Evolutionary conservation across 2,797 vertebrate genomes (phyloP).

Genomic region (Poecilia velifera): DNA sequence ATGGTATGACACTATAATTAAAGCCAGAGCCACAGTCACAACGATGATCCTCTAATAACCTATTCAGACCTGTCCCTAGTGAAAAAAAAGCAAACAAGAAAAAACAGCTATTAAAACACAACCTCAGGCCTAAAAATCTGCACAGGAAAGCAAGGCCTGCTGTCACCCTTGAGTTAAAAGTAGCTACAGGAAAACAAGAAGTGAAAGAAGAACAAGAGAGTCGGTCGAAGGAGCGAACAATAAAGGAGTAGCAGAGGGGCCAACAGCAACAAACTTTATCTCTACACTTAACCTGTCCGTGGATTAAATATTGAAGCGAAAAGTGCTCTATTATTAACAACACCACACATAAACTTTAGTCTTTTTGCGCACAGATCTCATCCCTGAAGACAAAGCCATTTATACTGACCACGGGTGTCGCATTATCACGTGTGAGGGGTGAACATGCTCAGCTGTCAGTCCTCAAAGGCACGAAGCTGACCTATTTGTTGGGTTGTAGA

Average conservation of each 20-base stretch:
- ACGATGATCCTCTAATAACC: constrained; percentile 74
- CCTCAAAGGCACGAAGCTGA: constrained; percentile 19
- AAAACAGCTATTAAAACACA: constrained; percentile 54
- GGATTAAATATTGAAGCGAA: constrained; percentile 56
- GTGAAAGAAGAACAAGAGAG: constrained; percentile 65
- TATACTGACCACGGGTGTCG: constrained; percentile 46
- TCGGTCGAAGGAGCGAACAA: constrained; percentile 20
- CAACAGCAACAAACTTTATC: constrained; percentile 50
- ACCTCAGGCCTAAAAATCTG: constrained; percentile 52
- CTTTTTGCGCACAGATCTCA: constrained; percentile 14
- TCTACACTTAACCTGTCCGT: constrained; percentile 55
- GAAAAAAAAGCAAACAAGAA: constrained; percentile 15
- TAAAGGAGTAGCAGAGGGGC: not conserved
- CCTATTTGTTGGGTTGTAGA: constrained; percentile 44
- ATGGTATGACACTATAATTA: constrained; percentile 73
- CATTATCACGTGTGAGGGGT: constrained; percentile 41
- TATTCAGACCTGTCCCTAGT: constrained; percentile 53
- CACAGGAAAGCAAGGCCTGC: constrained; percentile 46
- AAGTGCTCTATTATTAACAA: constrained; percentile 16
- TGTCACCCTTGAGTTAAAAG: constrained; percentile 35
- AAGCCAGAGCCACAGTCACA: constrained; percentile 63
- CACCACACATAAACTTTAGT: constrained; percentile 27
- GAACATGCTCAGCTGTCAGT: constrained; percentile 37
- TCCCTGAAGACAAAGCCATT: constrained; percentile 42
- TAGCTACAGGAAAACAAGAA: constrained; percentile 54